phyloP scores from a whole-genome alignment of 2,113 vertebrate genomes.

The Macrotis lagotis region DNA sequence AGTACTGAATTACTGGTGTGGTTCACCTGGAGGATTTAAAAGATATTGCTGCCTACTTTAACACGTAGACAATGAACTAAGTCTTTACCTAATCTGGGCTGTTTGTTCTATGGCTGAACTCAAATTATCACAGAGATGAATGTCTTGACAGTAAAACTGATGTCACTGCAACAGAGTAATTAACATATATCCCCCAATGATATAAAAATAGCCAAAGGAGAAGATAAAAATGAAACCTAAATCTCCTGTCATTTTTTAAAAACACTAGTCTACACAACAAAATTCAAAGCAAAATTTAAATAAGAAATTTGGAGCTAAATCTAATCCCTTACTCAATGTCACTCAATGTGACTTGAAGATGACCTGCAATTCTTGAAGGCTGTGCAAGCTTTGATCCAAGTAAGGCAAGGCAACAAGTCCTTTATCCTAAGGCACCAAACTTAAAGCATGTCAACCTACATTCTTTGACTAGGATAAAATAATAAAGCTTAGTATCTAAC shows the following conservation, averaged over 20 bases:
- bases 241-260: conserved; percentile 4
- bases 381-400: background rate
- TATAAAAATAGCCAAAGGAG: conserved; percentile 9
- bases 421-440: background rate
- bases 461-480: background rate
- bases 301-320: background rate
- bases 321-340: background rate
- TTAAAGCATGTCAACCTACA: background rate
- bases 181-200: conserved; percentile 3
- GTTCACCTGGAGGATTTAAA: background rate
- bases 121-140: background rate
- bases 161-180: conserved; percentile 29
- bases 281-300: background rate
- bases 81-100: background rate
- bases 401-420: background rate
- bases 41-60: background rate
- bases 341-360: background rate
- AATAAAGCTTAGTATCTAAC: background rate
- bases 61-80: background rate
- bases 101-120: background rate
- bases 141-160: background rate
- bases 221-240: conserved; percentile 22
- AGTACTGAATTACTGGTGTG: background rate
- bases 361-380: background rate
- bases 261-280: conserved; percentile 2